Conservation (phyloP, 2,113 vertebrate genomes). For the Dermatemys mawii region DNA sequence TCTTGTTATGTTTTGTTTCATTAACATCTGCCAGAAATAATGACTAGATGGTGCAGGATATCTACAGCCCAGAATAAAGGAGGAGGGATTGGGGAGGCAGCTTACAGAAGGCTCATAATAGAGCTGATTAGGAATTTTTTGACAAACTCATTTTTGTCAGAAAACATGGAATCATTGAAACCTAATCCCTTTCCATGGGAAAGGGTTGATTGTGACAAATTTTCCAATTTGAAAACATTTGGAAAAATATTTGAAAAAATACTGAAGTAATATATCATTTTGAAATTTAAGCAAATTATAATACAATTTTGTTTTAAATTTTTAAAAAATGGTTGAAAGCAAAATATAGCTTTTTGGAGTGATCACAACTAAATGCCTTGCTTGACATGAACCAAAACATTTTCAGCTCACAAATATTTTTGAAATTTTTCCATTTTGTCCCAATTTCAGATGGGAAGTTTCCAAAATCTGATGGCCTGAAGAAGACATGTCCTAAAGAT, state of each 20-base stretch:
- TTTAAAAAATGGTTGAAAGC: not conserved
- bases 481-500: conserved; percentile 59
- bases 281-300: not conserved
- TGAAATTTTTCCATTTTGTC: not conserved
- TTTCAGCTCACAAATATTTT: not conserved
- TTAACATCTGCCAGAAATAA: not conserved
- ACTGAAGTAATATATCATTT: not conserved
- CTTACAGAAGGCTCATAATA: not conserved
- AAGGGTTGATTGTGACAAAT: not conserved
- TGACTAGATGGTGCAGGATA: not conserved
- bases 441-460: not conserved
- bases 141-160: not conserved
- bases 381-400: not conserved
- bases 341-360: not conserved
- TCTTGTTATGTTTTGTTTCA: fast-evolving
- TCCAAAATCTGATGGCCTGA: not conserved
- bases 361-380: not conserved
- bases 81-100: not conserved
- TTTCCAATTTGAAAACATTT: not conserved
- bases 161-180: not conserved
- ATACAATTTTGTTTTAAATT: not conserved
- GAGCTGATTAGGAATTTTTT: not conserved
- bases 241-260: not conserved
- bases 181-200: not conserved
- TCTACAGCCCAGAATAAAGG: not conserved